A percentile compares a stretch with the other conserved stretches of the same genome.
phyloP scores from a whole-genome alignment of 2,888 invertebrate species.

The Malacosoma neustria region DNA sequence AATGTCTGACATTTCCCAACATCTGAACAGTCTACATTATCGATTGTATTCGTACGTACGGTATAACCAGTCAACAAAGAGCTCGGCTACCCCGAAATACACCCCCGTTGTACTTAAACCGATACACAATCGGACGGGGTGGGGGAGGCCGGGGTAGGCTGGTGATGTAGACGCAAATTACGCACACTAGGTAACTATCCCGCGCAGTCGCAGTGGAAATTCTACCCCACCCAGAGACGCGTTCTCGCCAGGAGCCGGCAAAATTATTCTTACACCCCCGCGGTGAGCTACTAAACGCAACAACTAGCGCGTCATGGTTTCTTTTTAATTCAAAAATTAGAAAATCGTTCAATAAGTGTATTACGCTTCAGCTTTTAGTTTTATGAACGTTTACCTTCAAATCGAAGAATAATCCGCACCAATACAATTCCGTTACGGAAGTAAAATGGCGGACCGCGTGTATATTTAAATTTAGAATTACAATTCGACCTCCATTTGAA shows the following conservation, averaged over 20 bases:
- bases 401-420: constrained; percentile 14
- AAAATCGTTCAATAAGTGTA: constrained; percentile 15
- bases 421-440: constrained; percentile 30
- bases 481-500: constrained; percentile 16
- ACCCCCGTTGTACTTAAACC: constrained; percentile 19
- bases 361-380: constrained; percentile 23
- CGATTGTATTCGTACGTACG: constrained; percentile 61
- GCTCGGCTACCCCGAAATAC: constrained; percentile 30
- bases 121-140: constrained; percentile 20
- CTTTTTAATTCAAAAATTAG: constrained; percentile 26
- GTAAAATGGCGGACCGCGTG: constrained; percentile 54
- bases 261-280: constrained; percentile 62
- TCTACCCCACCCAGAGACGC: constrained; percentile 57
- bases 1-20: constrained; percentile 64
- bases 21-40: constrained; percentile 63
- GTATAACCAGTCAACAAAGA: constrained; percentile 27
- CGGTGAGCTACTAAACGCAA: constrained; percentile 58
- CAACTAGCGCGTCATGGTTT: constrained; percentile 38
- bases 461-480: constrained; percentile 28
- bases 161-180: constrained; percentile 50
- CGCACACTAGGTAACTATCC: constrained; percentile 42
- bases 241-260: constrained; percentile 56
- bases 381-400: constrained; percentile 8
- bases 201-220: constrained; percentile 51
- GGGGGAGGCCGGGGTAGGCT: constrained; percentile 27